Conservation (phyloP, 2,888 invertebrate species). For the Pyrocoelia pectoralis region DNA sequence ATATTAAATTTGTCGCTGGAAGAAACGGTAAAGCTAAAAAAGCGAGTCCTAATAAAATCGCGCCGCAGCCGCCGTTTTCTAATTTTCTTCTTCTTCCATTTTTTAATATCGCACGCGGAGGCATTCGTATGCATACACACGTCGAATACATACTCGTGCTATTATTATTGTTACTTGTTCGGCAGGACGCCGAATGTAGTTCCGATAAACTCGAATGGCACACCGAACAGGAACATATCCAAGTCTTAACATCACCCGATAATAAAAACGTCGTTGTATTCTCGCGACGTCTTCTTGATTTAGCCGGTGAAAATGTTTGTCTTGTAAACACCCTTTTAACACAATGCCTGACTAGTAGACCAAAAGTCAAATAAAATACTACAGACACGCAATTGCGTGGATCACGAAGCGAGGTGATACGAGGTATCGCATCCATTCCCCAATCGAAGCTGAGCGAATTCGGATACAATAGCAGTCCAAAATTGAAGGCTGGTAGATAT, state of each 20-base stretch:
- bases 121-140: constrained; percentile 58
- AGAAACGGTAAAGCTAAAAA: constrained; percentile 91
- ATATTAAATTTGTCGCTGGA: constrained; percentile 95
- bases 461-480: constrained; percentile 86
- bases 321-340: constrained; percentile 22
- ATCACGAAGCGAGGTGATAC: constrained; percentile 81
- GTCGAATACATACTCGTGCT: constrained; percentile 65
- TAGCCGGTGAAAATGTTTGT: constrained; percentile 11
- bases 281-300: constrained; percentile 30
- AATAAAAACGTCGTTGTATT: constrained; percentile 16
- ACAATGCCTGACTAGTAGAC: constrained; percentile 43
- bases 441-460: constrained; percentile 94
- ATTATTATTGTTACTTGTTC: constrained; percentile 77
- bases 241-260: constrained; percentile 35
- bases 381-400: constrained; percentile 79
- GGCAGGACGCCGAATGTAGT: constrained; percentile 74
- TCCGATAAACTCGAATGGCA: constrained; percentile 73
- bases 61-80: constrained; percentile 14
- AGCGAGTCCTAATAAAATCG: constrained; percentile 70
- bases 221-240: constrained; percentile 68
- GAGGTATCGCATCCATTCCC: constrained; percentile 97
- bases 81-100: constrained; percentile 14
- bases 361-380: constrained; percentile 72
- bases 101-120: constrained; percentile 24
- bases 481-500: constrained; percentile 91